These are phyloP conservation scores for Glomeris marginata DNA, from an alignment of 2,888 invertebrate species.

Conservation along the genomic window DNA sequence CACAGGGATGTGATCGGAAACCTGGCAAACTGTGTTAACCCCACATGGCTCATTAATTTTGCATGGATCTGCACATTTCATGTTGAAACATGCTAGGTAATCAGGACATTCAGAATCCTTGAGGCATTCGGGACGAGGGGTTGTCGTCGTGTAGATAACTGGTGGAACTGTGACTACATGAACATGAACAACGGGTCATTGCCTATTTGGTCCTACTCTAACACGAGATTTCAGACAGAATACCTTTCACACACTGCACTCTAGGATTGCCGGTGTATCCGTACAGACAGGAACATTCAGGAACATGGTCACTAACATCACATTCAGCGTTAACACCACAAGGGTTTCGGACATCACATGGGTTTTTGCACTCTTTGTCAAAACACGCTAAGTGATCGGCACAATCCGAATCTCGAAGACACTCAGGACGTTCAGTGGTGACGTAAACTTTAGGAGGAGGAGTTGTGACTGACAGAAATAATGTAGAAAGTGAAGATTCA, in stretches of 20 bases:
- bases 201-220: no score
- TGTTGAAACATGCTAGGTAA: constrained; percentile 6
- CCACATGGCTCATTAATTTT: constrained; percentile 9
- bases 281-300: constrained; percentile 60
- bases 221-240: no score
- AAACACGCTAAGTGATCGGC: constrained; percentile 60
- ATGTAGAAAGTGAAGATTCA: constrained; percentile 8
- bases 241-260: constrained; percentile 17
- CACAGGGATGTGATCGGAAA: constrained; percentile 8
- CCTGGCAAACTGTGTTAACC: constrained; percentile 10
- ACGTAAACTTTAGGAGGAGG: constrained; percentile 17
- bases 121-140: no score
- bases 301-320: constrained; percentile 68
- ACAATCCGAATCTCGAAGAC: constrained; percentile 52
- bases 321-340: constrained; percentile 74
- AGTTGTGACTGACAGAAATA: not conserved
- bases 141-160: no score
- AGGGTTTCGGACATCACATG: constrained; percentile 47
- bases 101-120: constrained; percentile 6
- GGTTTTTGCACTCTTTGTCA: constrained; percentile 55
- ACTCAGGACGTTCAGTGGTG: constrained; percentile 40
- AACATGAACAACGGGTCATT: no score
- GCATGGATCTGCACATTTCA: constrained; percentile 14
- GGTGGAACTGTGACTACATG: no score
- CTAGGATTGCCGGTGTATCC: constrained; percentile 19